Conservation (phyloP, 1,140 invertebrate genomes). For the Potamilus streckersoni region DNA sequence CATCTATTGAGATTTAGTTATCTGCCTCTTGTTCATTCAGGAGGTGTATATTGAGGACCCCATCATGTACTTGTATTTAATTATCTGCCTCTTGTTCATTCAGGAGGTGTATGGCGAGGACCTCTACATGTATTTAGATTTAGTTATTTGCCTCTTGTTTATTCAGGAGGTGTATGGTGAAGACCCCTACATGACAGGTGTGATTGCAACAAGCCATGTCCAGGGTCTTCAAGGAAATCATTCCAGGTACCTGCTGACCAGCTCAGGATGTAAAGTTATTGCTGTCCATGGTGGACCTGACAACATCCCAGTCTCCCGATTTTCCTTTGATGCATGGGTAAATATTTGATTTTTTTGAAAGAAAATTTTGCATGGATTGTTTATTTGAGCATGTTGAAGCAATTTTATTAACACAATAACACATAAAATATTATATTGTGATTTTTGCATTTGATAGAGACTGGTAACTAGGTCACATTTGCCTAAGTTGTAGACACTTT, state of each 20-base stretch:
- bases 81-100: too few relatives aligned
- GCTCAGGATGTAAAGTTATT: conserved; percentile 60
- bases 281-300: conserved; percentile 58
- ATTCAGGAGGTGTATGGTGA: conserved; percentile 63
- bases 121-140: too few relatives aligned
- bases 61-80: conserved; percentile 4
- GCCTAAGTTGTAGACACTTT: too few relatives aligned
- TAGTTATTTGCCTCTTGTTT: background rate
- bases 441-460: too few relatives aligned
- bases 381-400: too few relatives aligned
- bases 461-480: too few relatives aligned
- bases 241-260: conserved; percentile 47
- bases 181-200: conserved; percentile 57
- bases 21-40: conserved; percentile 22
- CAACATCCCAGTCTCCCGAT: conserved; percentile 51
- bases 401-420: too few relatives aligned
- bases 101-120: too few relatives aligned
- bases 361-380: too few relatives aligned
- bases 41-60: conserved; percentile 66
- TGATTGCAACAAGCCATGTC: conserved; percentile 42
- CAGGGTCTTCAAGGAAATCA: conserved; percentile 56
- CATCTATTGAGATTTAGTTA: too few relatives aligned
- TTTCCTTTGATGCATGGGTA: conserved; percentile 58
- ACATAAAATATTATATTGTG: too few relatives aligned
- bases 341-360: background rate